Conservation (phyloP, 2,113 vertebrate genomes). For the Phrynocephalus versicolor region DNA sequence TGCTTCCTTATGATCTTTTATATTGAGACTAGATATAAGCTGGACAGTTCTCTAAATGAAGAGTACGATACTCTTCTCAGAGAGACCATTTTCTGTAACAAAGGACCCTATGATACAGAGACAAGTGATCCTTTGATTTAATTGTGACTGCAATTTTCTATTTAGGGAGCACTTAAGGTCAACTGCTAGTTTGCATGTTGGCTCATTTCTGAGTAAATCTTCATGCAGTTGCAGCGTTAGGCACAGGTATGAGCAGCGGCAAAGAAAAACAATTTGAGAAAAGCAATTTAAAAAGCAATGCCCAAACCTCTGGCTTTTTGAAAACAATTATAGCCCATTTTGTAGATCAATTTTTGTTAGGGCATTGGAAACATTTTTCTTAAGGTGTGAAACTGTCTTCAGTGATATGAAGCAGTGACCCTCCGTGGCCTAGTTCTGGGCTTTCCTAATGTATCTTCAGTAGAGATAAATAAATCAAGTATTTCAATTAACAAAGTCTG, state of each 20-base stretch:
- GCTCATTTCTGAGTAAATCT: neutral
- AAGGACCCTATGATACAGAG: neutral
- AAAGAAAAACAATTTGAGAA: neutral
- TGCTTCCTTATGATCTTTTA: too few relatives aligned
- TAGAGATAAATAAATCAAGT: constrained; percentile 66
- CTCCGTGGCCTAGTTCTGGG: constrained; percentile 56
- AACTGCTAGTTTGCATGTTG: neutral
- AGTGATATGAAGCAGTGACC: constrained; percentile 45
- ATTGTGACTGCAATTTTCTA: neutral
- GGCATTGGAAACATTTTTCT: constrained; percentile 42
- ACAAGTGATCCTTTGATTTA: neutral
- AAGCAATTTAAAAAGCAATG: neutral
- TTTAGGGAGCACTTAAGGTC: neutral
- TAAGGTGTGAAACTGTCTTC: constrained; percentile 46
- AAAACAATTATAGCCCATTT: constrained; percentile 34
- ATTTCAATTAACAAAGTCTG: constrained; percentile 63
- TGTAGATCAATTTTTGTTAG: constrained; percentile 45
- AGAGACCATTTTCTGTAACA: too few relatives aligned
- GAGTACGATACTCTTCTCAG: neutral
- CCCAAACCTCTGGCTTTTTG: constrained; percentile 44
- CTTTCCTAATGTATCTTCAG: constrained; percentile 20
- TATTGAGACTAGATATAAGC: too few relatives aligned
- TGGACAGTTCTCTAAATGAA: neutral
- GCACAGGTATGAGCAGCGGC: neutral
- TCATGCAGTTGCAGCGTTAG: neutral